These are phyloP conservation scores for Hippopotamyrus pictus DNA, from an alignment of 2,797 vertebrate species.

Conservation along the genomic window DNA sequence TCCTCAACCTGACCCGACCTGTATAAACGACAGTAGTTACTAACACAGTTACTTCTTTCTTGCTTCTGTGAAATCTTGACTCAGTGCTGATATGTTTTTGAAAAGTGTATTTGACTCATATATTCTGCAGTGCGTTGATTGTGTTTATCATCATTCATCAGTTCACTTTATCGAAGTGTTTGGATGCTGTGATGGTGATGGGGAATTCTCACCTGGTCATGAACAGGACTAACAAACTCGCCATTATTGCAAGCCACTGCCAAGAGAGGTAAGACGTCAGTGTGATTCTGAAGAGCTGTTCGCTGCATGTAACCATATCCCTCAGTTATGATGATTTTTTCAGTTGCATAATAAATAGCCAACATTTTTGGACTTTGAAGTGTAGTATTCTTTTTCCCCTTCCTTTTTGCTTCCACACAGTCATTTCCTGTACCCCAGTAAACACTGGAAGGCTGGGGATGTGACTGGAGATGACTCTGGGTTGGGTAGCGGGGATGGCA, in stretches of 20 bases:
- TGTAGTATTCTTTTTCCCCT: background rate
- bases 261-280: conserved; percentile 76
- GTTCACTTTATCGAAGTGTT: conserved; percentile 87
- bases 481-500: conserved; percentile 80
- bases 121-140: background rate
- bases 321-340: background rate
- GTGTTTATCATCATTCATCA: conserved; percentile 36
- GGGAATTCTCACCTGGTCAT: conserved; percentile 87
- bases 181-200: conserved; percentile 86
- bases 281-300: background rate
- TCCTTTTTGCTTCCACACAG: conserved; percentile 50
- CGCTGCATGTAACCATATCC: background rate
- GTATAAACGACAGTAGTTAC: background rate
- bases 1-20: background rate
- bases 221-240: conserved; percentile 80
- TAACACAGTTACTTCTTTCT: background rate
- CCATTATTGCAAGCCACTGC: conserved; percentile 87
- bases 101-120: background rate
- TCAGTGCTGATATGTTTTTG: background rate
- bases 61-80: background rate
- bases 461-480: conserved; percentile 56
- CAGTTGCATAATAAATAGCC: background rate
- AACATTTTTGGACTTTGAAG: background rate
- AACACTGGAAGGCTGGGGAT: conserved; percentile 63
- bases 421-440: conserved; percentile 85